These are phyloP conservation scores for Drosophila kikkawai DNA, from an alignment of 1,140 invertebrate species.

Conservation along the genomic window DNA sequence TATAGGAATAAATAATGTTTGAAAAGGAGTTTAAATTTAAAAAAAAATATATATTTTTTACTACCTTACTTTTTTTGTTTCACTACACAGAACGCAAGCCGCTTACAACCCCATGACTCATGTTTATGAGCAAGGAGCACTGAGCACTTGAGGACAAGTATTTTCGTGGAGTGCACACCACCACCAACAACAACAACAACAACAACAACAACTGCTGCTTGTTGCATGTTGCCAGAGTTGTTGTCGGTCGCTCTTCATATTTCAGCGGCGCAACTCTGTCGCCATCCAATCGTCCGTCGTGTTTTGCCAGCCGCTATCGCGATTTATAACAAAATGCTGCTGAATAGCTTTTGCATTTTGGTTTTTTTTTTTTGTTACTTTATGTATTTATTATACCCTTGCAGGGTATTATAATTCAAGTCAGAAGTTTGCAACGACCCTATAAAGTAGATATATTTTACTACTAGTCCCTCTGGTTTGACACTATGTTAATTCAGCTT, in stretches of 20 bases:
- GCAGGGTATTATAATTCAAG: too few species aligned
- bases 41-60: too few species aligned
- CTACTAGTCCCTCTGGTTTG: too few species aligned
- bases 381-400: too few species aligned
- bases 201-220: slow-evolving; percentile 27
- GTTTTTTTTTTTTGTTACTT: slow-evolving; percentile 12
- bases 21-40: too few species aligned
- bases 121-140: background rate
- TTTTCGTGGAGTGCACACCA: slow-evolving; percentile 22
- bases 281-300: slow-evolving; percentile 24
- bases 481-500: too few species aligned
- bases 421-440: too few species aligned
- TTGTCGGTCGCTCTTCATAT: slow-evolving; percentile 58
- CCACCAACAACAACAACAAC: slow-evolving; percentile 7
- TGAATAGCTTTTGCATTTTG: slow-evolving; percentile 31
- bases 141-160: background rate
- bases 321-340: slow-evolving; percentile 45
- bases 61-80: background rate
- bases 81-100: background rate
- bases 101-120: slow-evolving; percentile 2
- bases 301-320: slow-evolving; percentile 40
- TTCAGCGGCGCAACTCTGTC: slow-evolving; percentile 31
- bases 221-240: slow-evolving; percentile 25
- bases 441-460: too few species aligned
- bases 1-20: too few species aligned